Conservation (phyloP, 2,797 vertebrate genomes). For the Erpetoichthys calabaricus region DNA sequence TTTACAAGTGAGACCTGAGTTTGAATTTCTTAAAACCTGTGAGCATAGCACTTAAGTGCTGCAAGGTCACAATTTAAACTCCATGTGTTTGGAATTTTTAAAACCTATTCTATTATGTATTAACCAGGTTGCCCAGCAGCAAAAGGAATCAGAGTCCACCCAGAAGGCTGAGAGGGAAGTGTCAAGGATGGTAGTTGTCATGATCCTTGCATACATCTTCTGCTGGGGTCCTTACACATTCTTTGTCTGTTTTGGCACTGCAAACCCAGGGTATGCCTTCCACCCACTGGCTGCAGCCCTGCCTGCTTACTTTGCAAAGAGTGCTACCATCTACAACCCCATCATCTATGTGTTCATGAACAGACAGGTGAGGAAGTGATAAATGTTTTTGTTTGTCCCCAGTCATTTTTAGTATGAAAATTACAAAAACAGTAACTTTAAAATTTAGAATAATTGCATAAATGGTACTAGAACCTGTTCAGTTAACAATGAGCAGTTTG, state of each 20-base stretch:
- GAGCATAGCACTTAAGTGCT: no score
- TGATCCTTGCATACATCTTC: constrained; percentile 55
- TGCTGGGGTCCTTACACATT: constrained; percentile 74
- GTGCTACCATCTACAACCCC: constrained; percentile 81
- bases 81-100: no score
- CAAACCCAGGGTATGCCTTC: constrained; percentile 70
- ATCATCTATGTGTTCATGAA: constrained; percentile 83
- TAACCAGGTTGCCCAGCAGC: constrained; percentile 67
- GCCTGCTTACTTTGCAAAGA: constrained; percentile 78
- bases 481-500: no score
- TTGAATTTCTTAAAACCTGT: no score
- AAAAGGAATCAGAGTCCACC: constrained; percentile 76
- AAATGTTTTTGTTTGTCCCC: no score
- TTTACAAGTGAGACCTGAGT: no score
- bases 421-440: no score
- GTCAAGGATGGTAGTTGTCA: constrained; percentile 74
- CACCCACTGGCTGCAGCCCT: constrained; percentile 67
- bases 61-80: no score
- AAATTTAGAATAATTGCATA: no score
- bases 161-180: constrained; percentile 81
- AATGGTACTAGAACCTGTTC: no score
- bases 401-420: no score
- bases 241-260: constrained; percentile 66
- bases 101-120: no score
- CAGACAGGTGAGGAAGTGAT: constrained; percentile 49